A percentile compares a stretch with the other conserved stretches of the same genome.
Evolutionary conservation across 1,140 invertebrate species (phyloP).

Genomic region (Onthophagus taurus): DNA sequence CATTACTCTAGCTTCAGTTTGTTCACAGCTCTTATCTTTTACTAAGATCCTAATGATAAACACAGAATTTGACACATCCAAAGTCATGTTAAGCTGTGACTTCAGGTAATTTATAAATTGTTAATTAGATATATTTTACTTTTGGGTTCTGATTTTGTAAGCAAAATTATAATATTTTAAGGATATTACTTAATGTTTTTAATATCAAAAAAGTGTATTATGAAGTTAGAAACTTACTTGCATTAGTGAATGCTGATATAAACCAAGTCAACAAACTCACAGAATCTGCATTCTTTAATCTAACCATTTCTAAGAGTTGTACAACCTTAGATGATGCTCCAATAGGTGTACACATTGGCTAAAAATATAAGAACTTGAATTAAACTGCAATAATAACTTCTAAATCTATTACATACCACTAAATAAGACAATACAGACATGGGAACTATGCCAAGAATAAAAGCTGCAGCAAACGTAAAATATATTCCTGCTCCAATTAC

Average conservation of each 20-base stretch:
- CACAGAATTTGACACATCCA: too few relatives aligned
- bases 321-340: conserved; percentile 59
- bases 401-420: conserved; percentile 45
- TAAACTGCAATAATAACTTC: conserved; percentile 12
- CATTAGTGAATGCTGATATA: conserved; percentile 56
- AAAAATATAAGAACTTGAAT: conserved; percentile 15
- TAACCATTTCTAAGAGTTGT: conserved; percentile 53
- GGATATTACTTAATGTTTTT: not conserved
- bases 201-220: not conserved
- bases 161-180: not conserved
- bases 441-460: conserved; percentile 45
- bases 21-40: too few relatives aligned
- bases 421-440: conserved; percentile 46
- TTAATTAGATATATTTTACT: not conserved
- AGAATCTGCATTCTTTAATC: conserved; percentile 50
- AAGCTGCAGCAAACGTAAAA: conserved; percentile 37
- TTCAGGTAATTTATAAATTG: too few relatives aligned
- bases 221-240: conserved; percentile 44
- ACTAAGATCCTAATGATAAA: too few relatives aligned
- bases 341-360: conserved; percentile 60
- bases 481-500: conserved; percentile 40
- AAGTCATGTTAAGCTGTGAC: too few relatives aligned
- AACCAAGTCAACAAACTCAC: conserved; percentile 58
- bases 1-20: too few relatives aligned
- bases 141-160: not conserved